Evolutionary conservation across 2,888 invertebrate genomes (phyloP).

Genomic region (Diaphora mendica): DNA sequence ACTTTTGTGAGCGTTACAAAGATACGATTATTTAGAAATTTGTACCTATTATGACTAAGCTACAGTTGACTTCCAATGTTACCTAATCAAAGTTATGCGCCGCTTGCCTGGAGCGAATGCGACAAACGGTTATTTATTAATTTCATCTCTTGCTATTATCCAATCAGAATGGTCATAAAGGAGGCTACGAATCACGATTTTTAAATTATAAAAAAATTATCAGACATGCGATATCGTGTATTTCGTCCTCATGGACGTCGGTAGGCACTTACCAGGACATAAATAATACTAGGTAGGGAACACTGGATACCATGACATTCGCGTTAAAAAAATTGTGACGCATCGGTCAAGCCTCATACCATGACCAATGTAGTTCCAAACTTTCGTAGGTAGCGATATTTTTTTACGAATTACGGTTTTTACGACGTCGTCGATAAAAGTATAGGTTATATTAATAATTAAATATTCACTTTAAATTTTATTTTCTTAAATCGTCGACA

Average conservation of each 20-base stretch:
- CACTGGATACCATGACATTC: not conserved
- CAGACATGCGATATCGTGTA: not conserved
- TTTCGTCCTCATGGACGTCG: not conserved
- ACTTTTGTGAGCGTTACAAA: no score
- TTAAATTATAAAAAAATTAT: not conserved
- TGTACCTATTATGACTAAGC: not conserved
- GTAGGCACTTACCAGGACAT: not conserved
- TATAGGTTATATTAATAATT: no score
- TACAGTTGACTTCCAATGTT: not conserved
- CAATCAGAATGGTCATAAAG: not conserved
- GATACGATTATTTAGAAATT: not conserved
- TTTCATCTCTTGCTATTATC: not conserved
- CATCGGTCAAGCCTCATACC: not conserved
- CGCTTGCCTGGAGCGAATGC: not conserved
- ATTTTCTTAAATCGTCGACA: no score
- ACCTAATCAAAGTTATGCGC: not conserved
- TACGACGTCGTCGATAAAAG: no score
- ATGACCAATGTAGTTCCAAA: no score
- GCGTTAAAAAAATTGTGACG: not conserved
- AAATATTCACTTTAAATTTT: no score
- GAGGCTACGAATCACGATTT: not conserved
- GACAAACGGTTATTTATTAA: not conserved
- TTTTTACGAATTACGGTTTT: no score
- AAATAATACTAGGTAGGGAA: not conserved
- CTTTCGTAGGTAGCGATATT: no score